phyloP scores from a whole-genome alignment of 1,140 invertebrate species.

The Riptortus pedestris region DNA sequence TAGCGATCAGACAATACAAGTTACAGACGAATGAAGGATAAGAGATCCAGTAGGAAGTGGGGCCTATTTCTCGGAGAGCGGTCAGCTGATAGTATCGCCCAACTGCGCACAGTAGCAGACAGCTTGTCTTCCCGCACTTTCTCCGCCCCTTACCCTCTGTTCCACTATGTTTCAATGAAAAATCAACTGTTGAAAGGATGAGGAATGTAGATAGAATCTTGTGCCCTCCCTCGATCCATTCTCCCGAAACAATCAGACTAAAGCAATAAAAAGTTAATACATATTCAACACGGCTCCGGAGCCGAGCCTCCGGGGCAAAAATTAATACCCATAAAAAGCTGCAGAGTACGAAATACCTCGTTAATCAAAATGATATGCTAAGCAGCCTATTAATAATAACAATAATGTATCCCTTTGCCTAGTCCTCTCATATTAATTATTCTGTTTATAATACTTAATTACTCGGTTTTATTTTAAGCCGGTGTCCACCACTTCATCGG shows the following conservation, averaged over 20 bases:
- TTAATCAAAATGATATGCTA: slow-evolving; percentile 11
- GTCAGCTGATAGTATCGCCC: too few species aligned
- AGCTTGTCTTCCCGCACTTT: too few species aligned
- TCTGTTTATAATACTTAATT: slow-evolving; percentile 5
- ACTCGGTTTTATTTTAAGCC: too few species aligned
- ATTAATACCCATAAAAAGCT: slow-evolving; percentile 15
- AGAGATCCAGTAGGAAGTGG: too few species aligned
- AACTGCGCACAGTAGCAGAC: too few species aligned
- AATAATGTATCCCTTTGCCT: background rate
- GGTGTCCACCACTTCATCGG: too few species aligned
- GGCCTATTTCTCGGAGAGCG: too few species aligned
- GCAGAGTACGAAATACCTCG: slow-evolving; percentile 5
- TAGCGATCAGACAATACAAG: too few species aligned
- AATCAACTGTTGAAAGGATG: slow-evolving; percentile 12
- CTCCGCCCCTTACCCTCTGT: too few species aligned
- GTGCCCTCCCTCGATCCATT: too few species aligned
- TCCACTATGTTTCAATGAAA: background rate
- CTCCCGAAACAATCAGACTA: slow-evolving; percentile 3
- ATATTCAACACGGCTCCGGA: slow-evolving; percentile 1
- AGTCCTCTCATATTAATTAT: background rate
- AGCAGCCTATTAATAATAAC: slow-evolving; percentile 1
- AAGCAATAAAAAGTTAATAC: slow-evolving; percentile 11
- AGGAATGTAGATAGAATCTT: background rate
- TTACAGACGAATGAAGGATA: too few species aligned
- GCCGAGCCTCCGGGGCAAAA: background rate